A percentile compares a stretch with the other conserved stretches of the same genome.
Evolutionary conservation across 2,113 vertebrate genomes (phyloP).

Genomic region (Erythrolamprus reginae): DNA sequence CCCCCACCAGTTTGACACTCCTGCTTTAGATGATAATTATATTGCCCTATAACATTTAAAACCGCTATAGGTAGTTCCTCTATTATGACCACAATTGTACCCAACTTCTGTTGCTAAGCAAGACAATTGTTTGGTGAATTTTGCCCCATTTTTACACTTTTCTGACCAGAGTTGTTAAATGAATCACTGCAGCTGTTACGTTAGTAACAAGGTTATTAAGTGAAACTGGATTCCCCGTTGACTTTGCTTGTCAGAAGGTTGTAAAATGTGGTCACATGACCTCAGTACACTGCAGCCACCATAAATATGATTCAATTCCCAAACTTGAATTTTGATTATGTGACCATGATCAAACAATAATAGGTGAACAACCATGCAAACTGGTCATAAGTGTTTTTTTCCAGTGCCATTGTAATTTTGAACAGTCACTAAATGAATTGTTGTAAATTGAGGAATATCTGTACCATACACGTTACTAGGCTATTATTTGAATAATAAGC

Average conservation of each 20-base stretch:
- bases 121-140: background rate
- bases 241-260: background rate
- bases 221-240: background rate
- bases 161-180: too few relatives aligned
- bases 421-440: background rate
- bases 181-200: too few relatives aligned
- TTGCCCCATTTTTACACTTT: too few relatives aligned
- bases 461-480: background rate
- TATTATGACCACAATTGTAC: background rate
- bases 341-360: background rate
- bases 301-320: background rate
- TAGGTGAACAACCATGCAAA: too few relatives aligned
- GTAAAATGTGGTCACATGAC: background rate
- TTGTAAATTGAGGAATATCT: background rate
- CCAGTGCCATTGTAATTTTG: background rate
- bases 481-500: background rate
- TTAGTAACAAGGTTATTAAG: background rate
- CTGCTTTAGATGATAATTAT: background rate
- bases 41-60: background rate
- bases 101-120: background rate
- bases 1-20: too few relatives aligned
- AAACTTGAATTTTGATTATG: too few relatives aligned
- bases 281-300: background rate
- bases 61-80: background rate
- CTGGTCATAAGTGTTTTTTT: background rate